Evolutionary conservation across 2,797 vertebrate genomes (phyloP), one percentile per base, ranked within the genome.

Genomic region (Prionace glauca): DNA sequence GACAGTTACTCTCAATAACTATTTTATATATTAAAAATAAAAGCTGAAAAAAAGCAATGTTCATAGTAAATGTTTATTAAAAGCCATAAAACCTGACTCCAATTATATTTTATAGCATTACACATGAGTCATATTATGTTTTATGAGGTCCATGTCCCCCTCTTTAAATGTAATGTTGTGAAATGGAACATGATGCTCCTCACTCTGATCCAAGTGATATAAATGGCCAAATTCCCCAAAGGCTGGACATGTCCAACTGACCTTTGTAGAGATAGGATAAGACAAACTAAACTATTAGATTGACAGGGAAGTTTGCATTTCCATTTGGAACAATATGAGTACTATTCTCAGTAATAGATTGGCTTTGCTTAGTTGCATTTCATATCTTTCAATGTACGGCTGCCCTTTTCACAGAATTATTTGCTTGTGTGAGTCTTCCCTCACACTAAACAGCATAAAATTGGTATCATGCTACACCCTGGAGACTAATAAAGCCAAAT

Each of bases 181-280:
- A 72, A 95, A 74, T 95, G 93, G 93, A 77, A 95, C 93, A 95
- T 74, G 71, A 56, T 95, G 71, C 71, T 74, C 41, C 45, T 74
- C 24, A 74, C 12, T 95, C 45, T 95, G 45, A 95, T 50, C 71
- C 71, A 95, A 74, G 56, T 77, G 29, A 95, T 24, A 72, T 95
- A 77, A 95, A 56, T 95, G 71, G 71, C 45, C 41, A 29, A 72
- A 72, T 94, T 72, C 41, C 71, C 71, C 29, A 92, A 74, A 95
- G 45, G 72, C 50, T 77, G 45, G 71, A 77, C 45, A 95, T 77
- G 11, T 16, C 45, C 1, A 56, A 95, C 65, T 74, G 93, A 29
- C 69, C 36, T 94, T 71, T 71, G 12, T 71, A 32, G 11, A 32
- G 26, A n/a, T n/a, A 24, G 71, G 36, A 56, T 56, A 32, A 50